These are phyloP conservation scores for Fratercula arctica DNA, from an alignment of 2,797 vertebrate genomes.

Conservation along the genomic window DNA sequence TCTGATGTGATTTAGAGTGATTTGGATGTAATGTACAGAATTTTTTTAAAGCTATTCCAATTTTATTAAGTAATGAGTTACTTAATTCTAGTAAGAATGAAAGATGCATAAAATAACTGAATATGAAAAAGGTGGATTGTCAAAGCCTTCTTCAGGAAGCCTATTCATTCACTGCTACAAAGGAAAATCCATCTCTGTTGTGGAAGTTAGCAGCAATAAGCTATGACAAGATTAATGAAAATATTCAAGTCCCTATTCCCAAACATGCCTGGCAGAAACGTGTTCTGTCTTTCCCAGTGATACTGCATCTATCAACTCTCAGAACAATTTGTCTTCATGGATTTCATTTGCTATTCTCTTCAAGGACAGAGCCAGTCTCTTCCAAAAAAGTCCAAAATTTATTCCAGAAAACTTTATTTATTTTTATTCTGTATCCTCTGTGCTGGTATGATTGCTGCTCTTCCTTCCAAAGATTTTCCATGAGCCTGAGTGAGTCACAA, in stretches of 20 bases:
- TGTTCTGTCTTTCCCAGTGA: conserved; percentile 44
- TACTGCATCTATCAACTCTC: conserved; percentile 25
- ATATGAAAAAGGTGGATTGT: not conserved
- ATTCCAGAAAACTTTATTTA: not conserved
- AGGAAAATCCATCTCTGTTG: conserved; percentile 10
- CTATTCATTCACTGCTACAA: conserved; percentile 8
- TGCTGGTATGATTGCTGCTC: not conserved
- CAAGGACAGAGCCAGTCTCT: not conserved
- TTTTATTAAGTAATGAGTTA: not conserved
- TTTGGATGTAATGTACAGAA: not conserved
- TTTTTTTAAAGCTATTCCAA: not conserved
- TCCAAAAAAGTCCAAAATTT: not conserved
- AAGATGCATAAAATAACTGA: not conserved
- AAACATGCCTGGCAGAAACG: conserved; percentile 54
- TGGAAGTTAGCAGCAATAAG: conserved; percentile 37
- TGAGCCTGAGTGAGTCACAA: not conserved
- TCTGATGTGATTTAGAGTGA: not conserved
- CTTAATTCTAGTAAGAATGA: not conserved
- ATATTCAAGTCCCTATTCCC: conserved; percentile 51
- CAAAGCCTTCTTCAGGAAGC: not conserved
- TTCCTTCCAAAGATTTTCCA: not conserved
- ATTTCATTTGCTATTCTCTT: conserved; percentile 12
- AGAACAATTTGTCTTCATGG: conserved; percentile 22
- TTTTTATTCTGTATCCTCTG: not conserved
- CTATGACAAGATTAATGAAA: conserved; percentile 57